Evolutionary conservation across 2,797 vertebrate genomes (phyloP), one percentile per base, ranked within the genome.

Genomic region (Sebastes trivittatus): DNA sequence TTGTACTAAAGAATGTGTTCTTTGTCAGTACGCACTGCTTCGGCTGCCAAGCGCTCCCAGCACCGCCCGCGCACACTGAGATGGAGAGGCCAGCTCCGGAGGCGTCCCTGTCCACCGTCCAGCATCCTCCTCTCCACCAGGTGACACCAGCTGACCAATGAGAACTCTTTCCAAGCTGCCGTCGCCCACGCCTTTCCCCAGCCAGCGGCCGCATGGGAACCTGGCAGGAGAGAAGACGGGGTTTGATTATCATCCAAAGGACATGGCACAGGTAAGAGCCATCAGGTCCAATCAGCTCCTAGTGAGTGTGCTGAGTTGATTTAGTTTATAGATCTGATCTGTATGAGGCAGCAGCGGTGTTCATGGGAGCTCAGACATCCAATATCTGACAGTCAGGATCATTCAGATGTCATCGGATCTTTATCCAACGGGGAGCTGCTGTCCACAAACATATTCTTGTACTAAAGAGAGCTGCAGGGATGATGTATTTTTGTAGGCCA

Each of bases 181-280:
- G 0, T 99, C 98, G 0, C 98, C 98, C 2, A 99, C 94, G 0
- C 98, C 98, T 82, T 97, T 99, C 2, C 98, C 98, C 65, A 99
- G 92, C 98, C 98, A 99, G 3, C 97, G 95, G 3, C 98, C 97
- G 0, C 98, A 99, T 0, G 98, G 98, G 90, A 99, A 99, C 93
- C 98, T 99, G 89, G 32, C 32, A 30, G 22, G 55, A 73, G 60
- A 75, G 29, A 74, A 8, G 42, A 70, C 29, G 6, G n/a, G 0
- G 7, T 56, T 79, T 72, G 3, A 59, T 60, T 67, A 34, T 29
- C 60, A 65, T n/a, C 16, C 14, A 25, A 68, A 29, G n/a, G 10
- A 67, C 23, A 59, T 27, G 46, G 29, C 7, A 9, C 22, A 10
- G 14, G 34, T 58, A 34, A 65, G 18, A 4, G 4, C n/a, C 32